phyloP scores from a whole-genome alignment of 2,113 vertebrate species.

The Pyxicephalus adspersus region DNA sequence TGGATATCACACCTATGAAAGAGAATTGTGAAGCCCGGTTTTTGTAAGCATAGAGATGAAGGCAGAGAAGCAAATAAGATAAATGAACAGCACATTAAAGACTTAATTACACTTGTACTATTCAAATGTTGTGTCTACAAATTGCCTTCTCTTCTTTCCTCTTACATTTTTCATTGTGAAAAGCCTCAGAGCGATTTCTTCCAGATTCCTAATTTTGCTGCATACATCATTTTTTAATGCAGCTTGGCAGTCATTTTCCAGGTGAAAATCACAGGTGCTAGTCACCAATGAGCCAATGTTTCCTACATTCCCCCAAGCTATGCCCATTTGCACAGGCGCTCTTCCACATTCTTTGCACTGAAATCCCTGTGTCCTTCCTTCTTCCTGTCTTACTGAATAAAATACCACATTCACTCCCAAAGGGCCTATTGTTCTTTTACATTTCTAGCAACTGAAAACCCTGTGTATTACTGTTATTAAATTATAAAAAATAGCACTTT shows the following conservation, averaged over 20 bases:
- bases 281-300: neutral
- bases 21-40: conserved; percentile 16
- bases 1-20: neutral
- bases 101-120: conserved; percentile 30
- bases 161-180: conserved; percentile 31
- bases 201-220: neutral
- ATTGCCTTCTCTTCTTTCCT: conserved; percentile 2
- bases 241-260: neutral
- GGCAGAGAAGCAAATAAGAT: conserved; percentile 34
- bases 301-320: neutral
- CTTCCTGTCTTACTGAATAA: no score
- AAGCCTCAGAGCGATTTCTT: conserved; percentile 17
- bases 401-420: no score
- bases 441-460: no score
- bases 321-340: neutral
- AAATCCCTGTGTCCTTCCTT: no score
- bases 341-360: neutral
- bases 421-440: no score
- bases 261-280: neutral
- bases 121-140: conserved; percentile 35
- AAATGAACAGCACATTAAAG: conserved; percentile 23
- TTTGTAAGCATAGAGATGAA: conserved; percentile 27
- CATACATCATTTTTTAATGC: conserved; percentile 1
- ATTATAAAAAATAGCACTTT: no score
- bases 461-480: no score